Percentiles rank a stretch among this genome's conserved stretches.
Evolutionary conservation across 2,888 invertebrate species (phyloP).

Genomic region (Leucania comma): DNA sequence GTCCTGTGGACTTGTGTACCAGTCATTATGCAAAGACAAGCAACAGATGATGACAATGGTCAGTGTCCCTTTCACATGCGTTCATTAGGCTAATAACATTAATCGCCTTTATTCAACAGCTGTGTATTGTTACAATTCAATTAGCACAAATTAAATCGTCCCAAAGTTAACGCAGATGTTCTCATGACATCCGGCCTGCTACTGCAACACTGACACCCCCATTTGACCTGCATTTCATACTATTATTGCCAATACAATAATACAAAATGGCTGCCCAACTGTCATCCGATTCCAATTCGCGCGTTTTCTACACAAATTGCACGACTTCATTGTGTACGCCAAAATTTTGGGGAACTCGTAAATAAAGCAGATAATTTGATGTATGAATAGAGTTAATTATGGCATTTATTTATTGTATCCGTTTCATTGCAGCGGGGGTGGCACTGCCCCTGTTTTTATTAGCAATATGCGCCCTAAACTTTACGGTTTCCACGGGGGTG

Average conservation of each 20-base stretch:
- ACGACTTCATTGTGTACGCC: slow-evolving; percentile 72
- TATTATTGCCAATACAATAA: slow-evolving; percentile 76
- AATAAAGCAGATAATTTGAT: slow-evolving; percentile 84
- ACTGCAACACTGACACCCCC: slow-evolving; percentile 41
- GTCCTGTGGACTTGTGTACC: slow-evolving; percentile 9
- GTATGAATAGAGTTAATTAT: slow-evolving; percentile 88
- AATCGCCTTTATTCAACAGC: slow-evolving; percentile 57
- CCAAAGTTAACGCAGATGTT: slow-evolving; percentile 62
- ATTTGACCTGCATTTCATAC: slow-evolving; percentile 75
- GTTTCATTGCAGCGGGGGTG: slow-evolving; percentile 79
- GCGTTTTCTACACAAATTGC: slow-evolving; percentile 72
- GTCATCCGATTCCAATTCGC: slow-evolving; percentile 82
- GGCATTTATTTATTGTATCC: slow-evolving; percentile 88
- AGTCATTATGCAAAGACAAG: slow-evolving; percentile 23
- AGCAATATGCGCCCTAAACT: slow-evolving; percentile 78
- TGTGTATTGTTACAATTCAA: slow-evolving; percentile 58
- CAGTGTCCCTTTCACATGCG: slow-evolving; percentile 37
- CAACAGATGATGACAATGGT: slow-evolving; percentile 45
- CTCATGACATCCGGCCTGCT: slow-evolving; percentile 49
- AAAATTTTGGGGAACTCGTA: slow-evolving; percentile 74
- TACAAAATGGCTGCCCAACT: slow-evolving; percentile 82
- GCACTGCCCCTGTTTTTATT: slow-evolving; percentile 82
- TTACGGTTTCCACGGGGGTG: slow-evolving; percentile 75
- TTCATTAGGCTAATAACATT: slow-evolving; percentile 47
- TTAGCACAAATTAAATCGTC: slow-evolving; percentile 60